Conservation (phyloP, 2,888 invertebrate genomes). For the Apodemia hepburni region DNA sequence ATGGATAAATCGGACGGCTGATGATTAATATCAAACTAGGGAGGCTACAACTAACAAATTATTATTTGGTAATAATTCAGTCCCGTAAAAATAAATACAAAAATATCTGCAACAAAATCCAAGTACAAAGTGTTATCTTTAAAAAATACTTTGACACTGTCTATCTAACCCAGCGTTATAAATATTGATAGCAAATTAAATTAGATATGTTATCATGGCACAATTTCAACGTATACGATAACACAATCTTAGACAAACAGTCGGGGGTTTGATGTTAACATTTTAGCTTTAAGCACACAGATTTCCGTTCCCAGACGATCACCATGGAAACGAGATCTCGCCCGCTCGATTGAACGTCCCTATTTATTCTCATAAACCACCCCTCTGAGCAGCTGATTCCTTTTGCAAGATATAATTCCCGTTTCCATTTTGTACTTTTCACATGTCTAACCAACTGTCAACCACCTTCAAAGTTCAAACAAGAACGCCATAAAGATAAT, state of each 20-base stretch:
- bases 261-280: slow-evolving; percentile 19
- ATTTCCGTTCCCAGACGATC: slow-evolving; percentile 49
- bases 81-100: not conserved
- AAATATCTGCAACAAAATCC: not conserved
- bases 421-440: slow-evolving; percentile 26
- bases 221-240: slow-evolving; percentile 27
- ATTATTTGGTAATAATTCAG: not conserved
- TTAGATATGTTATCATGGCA: slow-evolving; percentile 33
- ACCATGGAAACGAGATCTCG: slow-evolving; percentile 47
- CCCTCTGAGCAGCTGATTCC: slow-evolving; percentile 64
- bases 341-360: slow-evolving; percentile 48
- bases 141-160: slow-evolving; percentile 1
- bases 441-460: slow-evolving; percentile 23
- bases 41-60: not conserved
- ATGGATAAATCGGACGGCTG: too few relatives aligned
- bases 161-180: slow-evolving; percentile 10
- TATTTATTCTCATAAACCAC: slow-evolving; percentile 46
- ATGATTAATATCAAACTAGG: not conserved
- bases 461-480: slow-evolving; percentile 12
- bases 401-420: slow-evolving; percentile 40
- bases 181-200: slow-evolving; percentile 31
- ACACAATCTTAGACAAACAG: slow-evolving; percentile 35
- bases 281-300: slow-evolving; percentile 33
- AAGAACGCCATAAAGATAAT: slow-evolving; percentile 5
- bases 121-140: slow-evolving; percentile 3